Evolutionary conservation across 1,140 invertebrate species (phyloP), one percentile per base, ranked within the genome.

Genomic region (Brachionus koreanus): DNA sequence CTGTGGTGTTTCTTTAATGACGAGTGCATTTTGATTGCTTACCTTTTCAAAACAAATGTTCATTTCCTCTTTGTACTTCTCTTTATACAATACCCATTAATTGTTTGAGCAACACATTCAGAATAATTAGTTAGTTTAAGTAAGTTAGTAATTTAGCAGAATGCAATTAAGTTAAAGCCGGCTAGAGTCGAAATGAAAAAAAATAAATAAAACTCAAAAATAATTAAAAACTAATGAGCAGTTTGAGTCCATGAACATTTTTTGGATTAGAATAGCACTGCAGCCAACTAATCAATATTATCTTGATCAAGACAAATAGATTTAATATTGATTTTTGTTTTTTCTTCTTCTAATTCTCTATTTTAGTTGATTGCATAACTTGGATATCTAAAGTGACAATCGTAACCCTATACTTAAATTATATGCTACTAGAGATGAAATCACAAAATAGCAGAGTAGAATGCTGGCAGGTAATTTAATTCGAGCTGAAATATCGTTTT

Each of bases 401-500:
- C 16, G 65, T 6, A 69, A 69, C 35, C n/a, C 37, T 6, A 69
- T 69, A 69, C 65, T 69, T 39, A 69, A 69, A 69, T 69, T 69
- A 69, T 69, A 69, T 35, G 65, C 63, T 65, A 33, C 16, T 39
- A 39, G 29, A 19, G 37, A 69, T 37, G 33, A 69, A 69, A 69
- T 69, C 33, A 69, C 37, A 39, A 7, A 57, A 39, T 39, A 69
- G 37, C 37, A 37, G 37, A 37, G 9, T 37, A 5, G 37, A 69
- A 0, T 69, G 33, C 16, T 39, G 19, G 16, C 65, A 69, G 65
- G 65, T 69, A 69, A 69, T 69, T 69, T 43, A 69, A 69, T 69
- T 69, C 65, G 65, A 37, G 37, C 37, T 65, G 16, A 69, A 69
- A 69, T 69, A 69, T 69, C 65, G 35, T 69, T 69, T 69, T 69